These are phyloP conservation scores for Hyposmocoma kahamanoa DNA, from an alignment of 1,140 invertebrate genomes.

Conservation along the genomic window DNA sequence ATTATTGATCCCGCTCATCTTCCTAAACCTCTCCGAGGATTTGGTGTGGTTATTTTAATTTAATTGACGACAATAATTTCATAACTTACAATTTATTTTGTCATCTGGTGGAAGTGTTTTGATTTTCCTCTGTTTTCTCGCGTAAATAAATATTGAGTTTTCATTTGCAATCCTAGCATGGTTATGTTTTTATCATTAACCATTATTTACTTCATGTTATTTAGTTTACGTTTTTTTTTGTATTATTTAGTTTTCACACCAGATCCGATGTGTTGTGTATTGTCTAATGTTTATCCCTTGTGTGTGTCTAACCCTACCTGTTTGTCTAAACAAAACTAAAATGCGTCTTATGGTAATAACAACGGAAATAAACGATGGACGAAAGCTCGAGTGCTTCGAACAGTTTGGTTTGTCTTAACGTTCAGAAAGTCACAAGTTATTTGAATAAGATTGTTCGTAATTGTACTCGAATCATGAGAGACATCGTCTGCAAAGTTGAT, in stretches of 20 bases:
- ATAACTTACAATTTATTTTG: constrained; percentile 56
- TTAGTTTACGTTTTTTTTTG: constrained; percentile 24
- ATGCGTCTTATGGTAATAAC: constrained; percentile 48
- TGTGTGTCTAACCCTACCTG: constrained; percentile 80
- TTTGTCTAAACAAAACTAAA: constrained; percentile 68
- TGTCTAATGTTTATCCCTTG: constrained; percentile 82
- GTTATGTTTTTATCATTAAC: constrained; percentile 44
- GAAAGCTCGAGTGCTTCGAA: constrained; percentile 58
- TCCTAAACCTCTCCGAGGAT: constrained; percentile 69
- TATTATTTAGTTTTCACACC: constrained; percentile 65
- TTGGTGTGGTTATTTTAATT: constrained; percentile 71
- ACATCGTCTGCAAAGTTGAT: constrained; percentile 8
- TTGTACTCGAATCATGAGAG: constrained; percentile 56
- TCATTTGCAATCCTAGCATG: constrained; percentile 65
- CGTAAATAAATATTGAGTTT: constrained; percentile 47
- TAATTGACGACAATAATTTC: constrained; percentile 49
- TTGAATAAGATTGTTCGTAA: constrained; percentile 30
- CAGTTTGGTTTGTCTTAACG: constrained; percentile 69
- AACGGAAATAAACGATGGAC: constrained; percentile 42
- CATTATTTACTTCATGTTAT: constrained; percentile 36
- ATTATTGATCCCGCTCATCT: constrained; percentile 57
- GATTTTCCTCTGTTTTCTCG: constrained; percentile 68
- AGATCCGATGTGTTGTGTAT: constrained; percentile 78
- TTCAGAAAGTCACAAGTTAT: constrained; percentile 31
- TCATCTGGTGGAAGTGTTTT: constrained; percentile 72